Percentiles rank a stretch among this genome's conserved stretches.
Evolutionary conservation across 2,797 vertebrate species (phyloP).

Genomic region (Thripadectes ignobilis): DNA sequence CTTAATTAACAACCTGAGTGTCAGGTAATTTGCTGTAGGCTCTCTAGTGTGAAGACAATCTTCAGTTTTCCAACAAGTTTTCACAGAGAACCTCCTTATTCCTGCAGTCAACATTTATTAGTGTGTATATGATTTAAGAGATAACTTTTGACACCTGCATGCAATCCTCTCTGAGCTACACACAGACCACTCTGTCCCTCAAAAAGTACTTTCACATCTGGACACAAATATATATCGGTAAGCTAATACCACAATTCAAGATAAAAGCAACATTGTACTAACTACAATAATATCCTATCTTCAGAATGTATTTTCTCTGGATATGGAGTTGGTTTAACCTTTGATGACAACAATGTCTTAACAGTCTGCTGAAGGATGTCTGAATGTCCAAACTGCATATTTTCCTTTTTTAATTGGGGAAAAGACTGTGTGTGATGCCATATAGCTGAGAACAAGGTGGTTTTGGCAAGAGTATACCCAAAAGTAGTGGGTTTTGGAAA

Average conservation of each 20-base stretch:
- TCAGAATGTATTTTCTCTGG: neutral
- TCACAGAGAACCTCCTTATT: neutral
- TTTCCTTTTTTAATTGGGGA: neutral
- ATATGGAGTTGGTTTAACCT: neutral
- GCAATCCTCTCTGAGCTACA: neutral
- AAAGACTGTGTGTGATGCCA: rapidly evolving
- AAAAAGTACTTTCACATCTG: neutral
- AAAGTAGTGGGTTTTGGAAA: neutral
- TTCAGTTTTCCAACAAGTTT: neutral
- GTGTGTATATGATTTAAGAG: neutral
- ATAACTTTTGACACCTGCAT: neutral
- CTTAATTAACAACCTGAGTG: neutral
- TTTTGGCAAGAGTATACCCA: neutral
- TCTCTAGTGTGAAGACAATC: neutral
- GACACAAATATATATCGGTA: neutral
- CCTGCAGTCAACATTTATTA: neutral
- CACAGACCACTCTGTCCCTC: neutral
- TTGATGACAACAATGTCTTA: neutral
- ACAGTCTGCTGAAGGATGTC: neutral
- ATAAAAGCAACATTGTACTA: neutral
- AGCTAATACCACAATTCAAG: neutral
- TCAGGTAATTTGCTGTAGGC: neutral
- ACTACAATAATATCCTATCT: neutral
- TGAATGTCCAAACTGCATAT: neutral
- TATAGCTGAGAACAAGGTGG: neutral